Percentiles rank a stretch among this genome's conserved stretches.
These are phyloP conservation scores for Sthenelais limicola DNA, from an alignment of 2,888 invertebrate genomes.

Conservation along the genomic window DNA sequence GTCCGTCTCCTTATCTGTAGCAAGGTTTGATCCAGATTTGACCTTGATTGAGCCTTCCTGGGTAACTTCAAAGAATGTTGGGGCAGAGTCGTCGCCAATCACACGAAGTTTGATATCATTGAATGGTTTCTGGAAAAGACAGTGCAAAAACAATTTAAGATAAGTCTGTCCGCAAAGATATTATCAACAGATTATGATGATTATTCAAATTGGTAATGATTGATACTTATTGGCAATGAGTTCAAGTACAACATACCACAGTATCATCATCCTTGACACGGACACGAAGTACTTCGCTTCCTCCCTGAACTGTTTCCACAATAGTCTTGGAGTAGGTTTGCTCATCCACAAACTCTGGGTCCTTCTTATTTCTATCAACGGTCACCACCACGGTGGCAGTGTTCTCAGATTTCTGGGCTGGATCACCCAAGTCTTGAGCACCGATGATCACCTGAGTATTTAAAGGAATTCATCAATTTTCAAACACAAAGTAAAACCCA, in stretches of 20 bases:
- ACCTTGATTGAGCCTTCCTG: conserved; percentile 54
- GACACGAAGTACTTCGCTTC: conserved; percentile 53
- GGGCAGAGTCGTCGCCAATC: conserved; percentile 51
- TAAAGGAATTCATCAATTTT: too few species aligned
- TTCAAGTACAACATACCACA: conserved; percentile 7
- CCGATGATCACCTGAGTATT: conserved; percentile 77
- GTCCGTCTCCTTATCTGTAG: conserved; percentile 54
- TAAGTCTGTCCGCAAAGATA: too few species aligned
- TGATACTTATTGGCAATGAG: neutral
- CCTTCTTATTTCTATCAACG: conserved; percentile 56
- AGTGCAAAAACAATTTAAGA: too few species aligned
- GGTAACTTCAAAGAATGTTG: conserved; percentile 51
- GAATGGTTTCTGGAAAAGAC: conserved; percentile 53
- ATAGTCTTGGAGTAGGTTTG: conserved; percentile 55
- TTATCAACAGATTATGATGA: neutral
- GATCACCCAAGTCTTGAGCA: conserved; percentile 89
- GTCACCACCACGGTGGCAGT: conserved; percentile 69
- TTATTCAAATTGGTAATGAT: neutral
- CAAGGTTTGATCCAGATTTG: conserved; percentile 53
- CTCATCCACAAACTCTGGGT: conserved; percentile 53
- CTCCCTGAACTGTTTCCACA: conserved; percentile 56
- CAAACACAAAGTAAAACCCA: too few species aligned
- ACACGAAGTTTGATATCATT: conserved; percentile 45
- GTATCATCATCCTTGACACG: conserved; percentile 41
- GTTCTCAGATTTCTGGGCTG: conserved; percentile 85